Conservation (phyloP, 1,140 invertebrate genomes). For the Uloborus diversus region DNA sequence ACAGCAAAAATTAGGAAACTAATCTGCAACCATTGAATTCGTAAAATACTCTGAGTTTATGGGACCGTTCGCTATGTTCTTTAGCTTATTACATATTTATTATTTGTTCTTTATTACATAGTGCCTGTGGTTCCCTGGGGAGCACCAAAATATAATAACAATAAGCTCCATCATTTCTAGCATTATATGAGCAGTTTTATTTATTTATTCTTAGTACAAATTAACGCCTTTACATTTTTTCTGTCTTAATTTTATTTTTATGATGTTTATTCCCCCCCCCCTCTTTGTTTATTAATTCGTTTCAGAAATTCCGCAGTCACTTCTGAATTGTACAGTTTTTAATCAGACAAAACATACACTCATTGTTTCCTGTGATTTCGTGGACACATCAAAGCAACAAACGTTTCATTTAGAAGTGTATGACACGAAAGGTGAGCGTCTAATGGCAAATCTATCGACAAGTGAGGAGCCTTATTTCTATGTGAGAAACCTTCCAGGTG, state of each 20-base stretch:
- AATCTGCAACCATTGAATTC: no score
- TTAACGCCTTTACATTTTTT: not conserved
- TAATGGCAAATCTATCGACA: constrained; percentile 50
- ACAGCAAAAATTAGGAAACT: no score
- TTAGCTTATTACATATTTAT: no score
- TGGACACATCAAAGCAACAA: constrained; percentile 81
- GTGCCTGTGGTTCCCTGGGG: no score
- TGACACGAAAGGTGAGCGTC: constrained; percentile 63
- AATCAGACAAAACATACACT: constrained; percentile 9
- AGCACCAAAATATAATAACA: no score
- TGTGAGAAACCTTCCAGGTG: constrained; percentile 75
- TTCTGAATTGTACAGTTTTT: constrained; percentile 22
- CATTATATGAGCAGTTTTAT: not conserved
- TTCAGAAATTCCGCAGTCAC: no score
- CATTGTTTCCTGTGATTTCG: constrained; percentile 67
- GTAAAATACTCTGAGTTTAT: no score
- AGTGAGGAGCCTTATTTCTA: constrained; percentile 35
- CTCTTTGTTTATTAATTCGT: no score
- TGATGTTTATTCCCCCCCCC: constrained; percentile 70
- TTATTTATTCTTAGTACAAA: not conserved
- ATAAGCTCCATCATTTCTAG: not conserved
- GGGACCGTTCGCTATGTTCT: no score
- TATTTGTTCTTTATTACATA: no score
- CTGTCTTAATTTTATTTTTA: not conserved
- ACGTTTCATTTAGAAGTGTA: constrained; percentile 82